Evolutionary conservation across 2,888 invertebrate species (phyloP).

Genomic region (Myathropa florea): DNA sequence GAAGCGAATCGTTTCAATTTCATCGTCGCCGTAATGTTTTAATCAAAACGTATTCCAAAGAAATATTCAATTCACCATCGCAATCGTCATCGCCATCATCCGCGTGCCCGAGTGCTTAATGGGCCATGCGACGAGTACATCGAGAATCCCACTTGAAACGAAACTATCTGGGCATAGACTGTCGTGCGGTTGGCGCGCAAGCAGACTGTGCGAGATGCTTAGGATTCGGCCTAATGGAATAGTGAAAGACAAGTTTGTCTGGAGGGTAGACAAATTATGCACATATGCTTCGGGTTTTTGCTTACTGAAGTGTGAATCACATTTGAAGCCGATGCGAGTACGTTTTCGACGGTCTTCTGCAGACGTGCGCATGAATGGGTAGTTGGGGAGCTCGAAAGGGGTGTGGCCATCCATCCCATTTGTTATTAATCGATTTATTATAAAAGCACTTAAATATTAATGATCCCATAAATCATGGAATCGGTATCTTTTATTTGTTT

Average conservation of each 20-base stretch:
- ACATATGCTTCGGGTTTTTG: conserved; percentile 14
- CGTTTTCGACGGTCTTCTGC: neutral
- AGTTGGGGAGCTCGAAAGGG: conserved; percentile 15
- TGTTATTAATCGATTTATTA: conserved; percentile 63
- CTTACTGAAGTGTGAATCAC: neutral
- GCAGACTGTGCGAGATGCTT: neutral
- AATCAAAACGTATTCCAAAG: conserved; percentile 52
- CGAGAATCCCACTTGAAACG: conserved; percentile 35
- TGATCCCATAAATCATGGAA: conserved; percentile 60
- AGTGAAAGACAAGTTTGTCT: conserved; percentile 56
- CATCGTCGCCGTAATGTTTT: conserved; percentile 57
- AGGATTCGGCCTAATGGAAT: conserved; percentile 36
- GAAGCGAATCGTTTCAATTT: conserved; percentile 65
- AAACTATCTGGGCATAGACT: conserved; percentile 18
- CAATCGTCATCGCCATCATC: neutral
- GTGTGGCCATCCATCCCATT: conserved; percentile 38
- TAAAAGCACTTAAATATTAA: conserved; percentile 69
- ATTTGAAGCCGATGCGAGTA: neutral
- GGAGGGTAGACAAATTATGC: neutral
- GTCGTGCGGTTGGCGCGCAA: neutral
- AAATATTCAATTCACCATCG: conserved; percentile 39
- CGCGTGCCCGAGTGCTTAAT: conserved; percentile 40
- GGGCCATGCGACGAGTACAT: conserved; percentile 19
- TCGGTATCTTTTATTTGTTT: neutral
- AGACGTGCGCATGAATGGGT: neutral